Evolutionary conservation across 2,888 invertebrate genomes (phyloP), one percentile per base, ranked within the genome.

Genomic region (Tachina lurida): DNA sequence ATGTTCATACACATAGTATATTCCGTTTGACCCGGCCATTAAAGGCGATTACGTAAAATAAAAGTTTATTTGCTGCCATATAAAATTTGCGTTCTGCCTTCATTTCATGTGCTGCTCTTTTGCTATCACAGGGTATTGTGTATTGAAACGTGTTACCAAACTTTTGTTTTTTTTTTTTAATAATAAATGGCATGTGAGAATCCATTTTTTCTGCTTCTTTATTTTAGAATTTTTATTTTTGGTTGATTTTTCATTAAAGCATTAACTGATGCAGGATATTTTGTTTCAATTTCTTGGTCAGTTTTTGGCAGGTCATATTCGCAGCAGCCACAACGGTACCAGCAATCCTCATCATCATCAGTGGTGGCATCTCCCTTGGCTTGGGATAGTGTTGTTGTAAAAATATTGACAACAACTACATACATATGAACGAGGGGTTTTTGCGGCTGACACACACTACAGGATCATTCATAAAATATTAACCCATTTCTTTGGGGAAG

Each of bases 401-500:
- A 68, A 68, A 49, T 43, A 67, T 62, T 63, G 70, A 47, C 49
- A 75, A 39, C 63, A 56, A 47, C 9, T 45, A 39, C 49, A 19
- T 17, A 31, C 31, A 7, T 31, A 31, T 7, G 31, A 31, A 31
- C 31, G 31, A 31, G 31, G 31, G 52, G 43, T 17, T 15, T 41
- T 68, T 39, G 67, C 54, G 49, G 41, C 65, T 41, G 31, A 31
- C 15, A 67, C 3, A 31, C 17, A 10, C 65, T 45, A 68, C 22
- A 45, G 7, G 19, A 77, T 49, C 39, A 71, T 75, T 70, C 79
- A 85, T 60, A 85, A 75, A 78, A 63, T 60, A 85, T 86, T 86
- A 86, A 86, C 86, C 86, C 75, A 83, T 71, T 83, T 83, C 71
- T 62, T 75, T 71, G 58, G 75, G 75, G 62, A 19, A 17, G 54